Conservation (phyloP, 2,113 vertebrate genomes). For the Scytalopus superciliaris region DNA sequence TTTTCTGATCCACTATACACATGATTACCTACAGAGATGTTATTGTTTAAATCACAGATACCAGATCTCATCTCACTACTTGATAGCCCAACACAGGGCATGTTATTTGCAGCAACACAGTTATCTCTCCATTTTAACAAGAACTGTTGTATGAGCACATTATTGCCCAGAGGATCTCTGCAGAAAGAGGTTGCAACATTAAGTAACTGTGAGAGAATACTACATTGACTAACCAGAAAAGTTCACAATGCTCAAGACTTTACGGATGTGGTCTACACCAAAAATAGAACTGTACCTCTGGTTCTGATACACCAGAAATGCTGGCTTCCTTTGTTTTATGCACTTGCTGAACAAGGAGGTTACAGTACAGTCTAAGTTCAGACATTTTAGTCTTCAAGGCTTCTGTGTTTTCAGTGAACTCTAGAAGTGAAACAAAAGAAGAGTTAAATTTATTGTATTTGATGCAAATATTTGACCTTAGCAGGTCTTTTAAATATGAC, state of each 20-base stretch:
- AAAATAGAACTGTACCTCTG: constrained; percentile 64
- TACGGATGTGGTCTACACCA: background rate
- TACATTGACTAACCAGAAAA: background rate
- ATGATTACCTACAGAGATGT: background rate
- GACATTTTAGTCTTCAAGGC: constrained; percentile 96
- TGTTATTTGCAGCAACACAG: background rate
- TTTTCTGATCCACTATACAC: background rate
- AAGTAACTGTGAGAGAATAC: background rate
- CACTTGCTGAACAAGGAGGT: constrained; percentile 97
- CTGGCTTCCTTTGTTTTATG: constrained; percentile 84
- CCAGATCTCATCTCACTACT: background rate
- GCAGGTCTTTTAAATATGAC: background rate
- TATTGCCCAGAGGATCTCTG: background rate
- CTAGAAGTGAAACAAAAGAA: constrained; percentile 69
- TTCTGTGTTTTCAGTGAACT: constrained; percentile 94
- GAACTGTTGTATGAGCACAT: background rate
- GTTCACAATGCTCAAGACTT: background rate
- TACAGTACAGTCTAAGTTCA: constrained; percentile 94
- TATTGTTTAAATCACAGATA: background rate
- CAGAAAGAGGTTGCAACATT: background rate
- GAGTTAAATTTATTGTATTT: background rate
- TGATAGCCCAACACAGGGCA: background rate
- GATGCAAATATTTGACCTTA: background rate
- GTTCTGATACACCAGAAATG: constrained; percentile 38
- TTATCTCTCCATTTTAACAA: background rate